Percentiles rank a stretch among this genome's conserved stretches.
phyloP scores from a whole-genome alignment of 1,140 invertebrate genomes.

The Rhopalosiphum padi region DNA sequence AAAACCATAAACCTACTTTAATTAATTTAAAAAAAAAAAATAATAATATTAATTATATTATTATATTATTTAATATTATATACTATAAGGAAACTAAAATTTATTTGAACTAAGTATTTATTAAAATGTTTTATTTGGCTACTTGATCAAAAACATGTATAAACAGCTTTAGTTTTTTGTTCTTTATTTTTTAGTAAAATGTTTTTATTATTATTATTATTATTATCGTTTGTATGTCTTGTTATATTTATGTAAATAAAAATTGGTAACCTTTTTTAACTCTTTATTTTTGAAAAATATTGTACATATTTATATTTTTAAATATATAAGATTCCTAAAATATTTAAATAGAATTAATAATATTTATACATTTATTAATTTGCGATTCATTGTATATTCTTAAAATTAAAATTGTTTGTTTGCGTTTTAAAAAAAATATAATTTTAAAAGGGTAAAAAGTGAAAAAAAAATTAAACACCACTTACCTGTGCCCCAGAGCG shows the following conservation, averaged over 20 bases:
- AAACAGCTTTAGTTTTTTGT: neutral
- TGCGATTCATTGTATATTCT: neutral
- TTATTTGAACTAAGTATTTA: neutral
- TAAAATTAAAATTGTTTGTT: neutral
- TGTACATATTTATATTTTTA: neutral
- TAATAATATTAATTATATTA: no score
- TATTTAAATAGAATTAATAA: neutral
- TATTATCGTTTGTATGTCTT: no score
- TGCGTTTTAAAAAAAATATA: neutral
- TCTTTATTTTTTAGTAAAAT: neutral
- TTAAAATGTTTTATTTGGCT: neutral
- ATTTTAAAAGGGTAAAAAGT: neutral
- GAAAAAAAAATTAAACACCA: neutral
- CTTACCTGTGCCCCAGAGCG: constrained; percentile 38
- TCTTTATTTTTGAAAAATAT: neutral
- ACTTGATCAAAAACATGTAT: neutral
- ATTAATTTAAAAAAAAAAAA: neutral
- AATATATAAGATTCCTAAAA: no score
- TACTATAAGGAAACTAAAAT: no score
- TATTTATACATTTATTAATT: neutral
- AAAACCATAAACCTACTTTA: neutral
- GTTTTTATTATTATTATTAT: no score
- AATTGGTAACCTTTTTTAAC: neutral
- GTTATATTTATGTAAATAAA: no score
- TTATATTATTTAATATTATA: neutral